Conservation (phyloP, 2,797 vertebrate genomes). For the Spinus pinus region DNA sequence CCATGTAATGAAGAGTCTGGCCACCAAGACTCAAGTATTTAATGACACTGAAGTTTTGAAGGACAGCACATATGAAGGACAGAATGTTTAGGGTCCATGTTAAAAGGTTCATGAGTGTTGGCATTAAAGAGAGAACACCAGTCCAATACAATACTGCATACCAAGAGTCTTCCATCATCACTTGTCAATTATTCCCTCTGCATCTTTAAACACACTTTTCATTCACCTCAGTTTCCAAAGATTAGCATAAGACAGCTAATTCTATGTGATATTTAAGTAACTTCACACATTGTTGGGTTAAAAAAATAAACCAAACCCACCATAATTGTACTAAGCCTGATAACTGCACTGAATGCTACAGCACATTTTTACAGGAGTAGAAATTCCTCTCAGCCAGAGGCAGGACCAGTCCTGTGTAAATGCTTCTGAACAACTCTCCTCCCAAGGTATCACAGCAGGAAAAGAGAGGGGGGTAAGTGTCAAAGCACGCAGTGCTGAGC, state of each 20-base stretch:
- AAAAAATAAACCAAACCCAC: rapidly evolving
- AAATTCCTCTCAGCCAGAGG: background rate
- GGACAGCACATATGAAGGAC: background rate
- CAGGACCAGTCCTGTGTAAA: background rate
- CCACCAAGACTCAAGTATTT: background rate
- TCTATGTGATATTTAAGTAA: background rate
- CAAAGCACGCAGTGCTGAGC: background rate
- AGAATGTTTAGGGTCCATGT: background rate
- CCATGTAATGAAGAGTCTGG: background rate
- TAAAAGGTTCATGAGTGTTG: background rate
- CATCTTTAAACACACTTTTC: background rate
- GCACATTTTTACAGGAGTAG: background rate
- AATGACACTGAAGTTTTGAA: background rate
- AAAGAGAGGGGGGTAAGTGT: background rate
- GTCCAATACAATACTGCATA: background rate
- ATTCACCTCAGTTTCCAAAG: background rate
- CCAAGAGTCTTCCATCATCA: background rate
- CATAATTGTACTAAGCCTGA: background rate
- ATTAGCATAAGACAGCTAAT: background rate
- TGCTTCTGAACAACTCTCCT: background rate
- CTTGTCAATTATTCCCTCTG: background rate
- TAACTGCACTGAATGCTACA: background rate
- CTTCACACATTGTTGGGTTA: background rate
- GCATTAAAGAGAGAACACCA: background rate
- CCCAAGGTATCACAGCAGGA: background rate